Conservation (phyloP, 35 echinoderm and acorn worm genomes). For the Heliocidaris erythrogramma region DNA sequence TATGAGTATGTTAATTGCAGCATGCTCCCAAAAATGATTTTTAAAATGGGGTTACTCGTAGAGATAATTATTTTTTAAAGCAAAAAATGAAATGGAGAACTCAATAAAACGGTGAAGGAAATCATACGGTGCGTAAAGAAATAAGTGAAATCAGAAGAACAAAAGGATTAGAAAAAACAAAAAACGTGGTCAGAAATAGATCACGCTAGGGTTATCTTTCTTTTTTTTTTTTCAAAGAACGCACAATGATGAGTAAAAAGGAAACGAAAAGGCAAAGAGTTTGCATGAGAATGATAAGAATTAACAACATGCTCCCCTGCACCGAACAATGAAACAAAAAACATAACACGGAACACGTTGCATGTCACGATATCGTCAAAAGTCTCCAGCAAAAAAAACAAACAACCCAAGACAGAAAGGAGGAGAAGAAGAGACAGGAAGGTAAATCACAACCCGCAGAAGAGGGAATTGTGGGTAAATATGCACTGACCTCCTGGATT, state of each 20-base stretch:
- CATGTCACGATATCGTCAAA: constrained; percentile 23
- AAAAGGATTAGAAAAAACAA: background rate
- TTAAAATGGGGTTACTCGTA: background rate
- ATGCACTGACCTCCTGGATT: constrained; percentile 48
- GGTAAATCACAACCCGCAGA: background rate
- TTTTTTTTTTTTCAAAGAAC: background rate
- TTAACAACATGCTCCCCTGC: background rate
- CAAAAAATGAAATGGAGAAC: background rate
- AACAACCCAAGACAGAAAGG: background rate
- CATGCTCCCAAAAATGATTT: background rate
- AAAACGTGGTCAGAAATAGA: background rate
- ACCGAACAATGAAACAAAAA: background rate
- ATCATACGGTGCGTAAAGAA: background rate
- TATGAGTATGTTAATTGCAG: background rate
- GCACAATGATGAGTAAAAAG: background rate
- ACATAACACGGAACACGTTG: background rate
- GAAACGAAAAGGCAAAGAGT: constrained; percentile 10
- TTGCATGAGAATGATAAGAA: background rate
- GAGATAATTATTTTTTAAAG: background rate
- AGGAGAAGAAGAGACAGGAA: background rate
- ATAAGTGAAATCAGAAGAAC: background rate
- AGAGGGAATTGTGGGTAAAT: constrained; percentile 40
- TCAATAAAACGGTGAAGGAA: background rate
- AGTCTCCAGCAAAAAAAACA: background rate
- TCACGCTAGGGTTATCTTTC: background rate